These are phyloP conservation scores for Coptodon rendalli DNA, from an alignment of 2,113 vertebrate genomes.

Conservation along the genomic window DNA sequence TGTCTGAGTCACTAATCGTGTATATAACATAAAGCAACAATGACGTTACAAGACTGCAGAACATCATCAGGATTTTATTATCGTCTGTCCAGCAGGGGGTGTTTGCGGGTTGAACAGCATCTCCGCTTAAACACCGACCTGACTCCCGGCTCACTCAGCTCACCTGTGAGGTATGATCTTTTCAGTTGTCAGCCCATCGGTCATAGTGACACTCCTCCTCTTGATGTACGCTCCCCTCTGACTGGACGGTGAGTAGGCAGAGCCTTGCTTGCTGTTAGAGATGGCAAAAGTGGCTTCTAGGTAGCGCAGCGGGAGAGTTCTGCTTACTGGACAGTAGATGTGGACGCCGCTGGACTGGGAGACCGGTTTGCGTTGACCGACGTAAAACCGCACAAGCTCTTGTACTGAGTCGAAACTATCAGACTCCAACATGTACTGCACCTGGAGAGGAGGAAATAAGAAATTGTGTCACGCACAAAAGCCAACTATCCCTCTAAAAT, in stretches of 20 bases:
- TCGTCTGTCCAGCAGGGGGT: not conserved
- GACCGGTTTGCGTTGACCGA: slow-evolving; percentile 85
- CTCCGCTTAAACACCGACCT: not conserved
- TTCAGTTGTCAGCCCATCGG: slow-evolving; percentile 86
- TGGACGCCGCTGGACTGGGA: slow-evolving; percentile 85
- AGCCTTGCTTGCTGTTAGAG: slow-evolving; percentile 76
- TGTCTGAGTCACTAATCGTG: slow-evolving; percentile 62
- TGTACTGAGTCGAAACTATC: slow-evolving; percentile 93
- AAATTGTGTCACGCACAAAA: not conserved
- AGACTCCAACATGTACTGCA: slow-evolving; percentile 89
- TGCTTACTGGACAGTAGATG: slow-evolving; percentile 93
- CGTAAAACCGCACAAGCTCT: slow-evolving; percentile 84
- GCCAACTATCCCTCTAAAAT: not conserved
- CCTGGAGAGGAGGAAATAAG: slow-evolving; percentile 19
- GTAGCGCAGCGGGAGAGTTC: slow-evolving; percentile 93
- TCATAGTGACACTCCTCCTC: slow-evolving; percentile 94
- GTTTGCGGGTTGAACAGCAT: not conserved
- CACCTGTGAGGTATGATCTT: slow-evolving; percentile 93
- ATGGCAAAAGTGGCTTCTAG: slow-evolving; percentile 93
- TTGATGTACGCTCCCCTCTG: slow-evolving; percentile 93
- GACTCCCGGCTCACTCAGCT: not conserved
- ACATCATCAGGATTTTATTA: not conserved
- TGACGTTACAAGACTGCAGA: not conserved
- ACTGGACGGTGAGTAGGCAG: slow-evolving; percentile 77
- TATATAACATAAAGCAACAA: slow-evolving; percentile 37